Conservation (phyloP, 2,888 invertebrate species). For the Ctena decussata region DNA sequence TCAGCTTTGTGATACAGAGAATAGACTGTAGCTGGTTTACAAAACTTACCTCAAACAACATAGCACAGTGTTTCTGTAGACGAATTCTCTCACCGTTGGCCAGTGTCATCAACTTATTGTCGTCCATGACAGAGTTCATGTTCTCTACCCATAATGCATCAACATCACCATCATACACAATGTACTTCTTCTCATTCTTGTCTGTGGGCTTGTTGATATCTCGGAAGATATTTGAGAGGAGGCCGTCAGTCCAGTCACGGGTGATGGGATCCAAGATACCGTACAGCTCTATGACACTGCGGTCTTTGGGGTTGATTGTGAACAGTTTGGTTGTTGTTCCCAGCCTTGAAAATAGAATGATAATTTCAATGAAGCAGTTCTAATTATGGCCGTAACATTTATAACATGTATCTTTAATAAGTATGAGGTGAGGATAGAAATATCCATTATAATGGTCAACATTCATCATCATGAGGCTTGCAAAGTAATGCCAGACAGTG, state of each 20-base stretch:
- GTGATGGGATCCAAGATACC: constrained; percentile 95
- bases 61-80: constrained; percentile 92
- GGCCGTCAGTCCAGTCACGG: constrained; percentile 97
- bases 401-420: too few species aligned
- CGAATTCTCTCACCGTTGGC: constrained; percentile 96
- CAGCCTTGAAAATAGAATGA: constrained; percentile 87
- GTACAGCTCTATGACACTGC: constrained; percentile 95
- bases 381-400: too few species aligned
- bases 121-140: constrained; percentile 99
- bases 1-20: too few species aligned
- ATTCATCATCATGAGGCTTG: too few species aligned
- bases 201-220: constrained; percentile 94
- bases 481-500: too few species aligned
- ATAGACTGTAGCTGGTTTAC: too few species aligned
- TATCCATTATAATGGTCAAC: too few species aligned
- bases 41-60: constrained; percentile 94
- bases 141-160: constrained; percentile 98
- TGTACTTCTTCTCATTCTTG: constrained; percentile 92
- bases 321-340: constrained; percentile 93
- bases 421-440: too few species aligned
- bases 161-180: constrained; percentile 97
- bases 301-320: constrained; percentile 95
- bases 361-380: too few species aligned
- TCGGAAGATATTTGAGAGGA: constrained; percentile 96
- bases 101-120: constrained; percentile 95